Percentiles rank a stretch among this genome's conserved stretches.
Conservation (phyloP, 1,140 invertebrate species). For the Andrena cerasifolii region DNA sequence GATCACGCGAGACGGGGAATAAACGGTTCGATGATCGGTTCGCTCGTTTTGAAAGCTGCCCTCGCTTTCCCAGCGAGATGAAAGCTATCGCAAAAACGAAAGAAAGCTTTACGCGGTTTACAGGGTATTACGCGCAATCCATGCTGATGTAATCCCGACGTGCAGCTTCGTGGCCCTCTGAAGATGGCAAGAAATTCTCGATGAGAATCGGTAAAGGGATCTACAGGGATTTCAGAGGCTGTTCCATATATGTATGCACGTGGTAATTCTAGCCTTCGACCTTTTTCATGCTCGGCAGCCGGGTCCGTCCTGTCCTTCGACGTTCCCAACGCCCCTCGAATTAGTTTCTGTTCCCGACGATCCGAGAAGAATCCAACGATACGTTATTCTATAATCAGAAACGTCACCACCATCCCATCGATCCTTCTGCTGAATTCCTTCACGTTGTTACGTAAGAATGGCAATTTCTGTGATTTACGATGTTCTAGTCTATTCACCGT, state of each 20-base stretch:
- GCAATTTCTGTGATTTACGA: slow-evolving; percentile 35
- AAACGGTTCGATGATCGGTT: not conserved
- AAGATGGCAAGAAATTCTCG: slow-evolving; percentile 49
- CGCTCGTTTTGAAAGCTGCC: slow-evolving; percentile 3
- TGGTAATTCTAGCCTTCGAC: slow-evolving; percentile 23
- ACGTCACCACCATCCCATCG: not conserved
- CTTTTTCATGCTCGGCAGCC: not conserved
- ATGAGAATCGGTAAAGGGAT: slow-evolving; percentile 44
- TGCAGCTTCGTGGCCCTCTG: not conserved
- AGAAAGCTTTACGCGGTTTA: slow-evolving; percentile 47
- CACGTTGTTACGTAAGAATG: not conserved
- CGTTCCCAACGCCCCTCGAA: not conserved
- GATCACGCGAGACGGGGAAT: slow-evolving; percentile 10
- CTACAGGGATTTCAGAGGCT: slow-evolving; percentile 18
- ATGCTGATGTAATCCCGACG: slow-evolving; percentile 43
- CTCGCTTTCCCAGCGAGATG: slow-evolving; percentile 8
- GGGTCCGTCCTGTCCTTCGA: not conserved
- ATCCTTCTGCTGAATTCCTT: not conserved
- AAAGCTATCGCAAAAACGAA: slow-evolving; percentile 34
- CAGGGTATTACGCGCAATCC: slow-evolving; percentile 49
- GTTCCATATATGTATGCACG: slow-evolving; percentile 41
- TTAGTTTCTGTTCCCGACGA: not conserved
- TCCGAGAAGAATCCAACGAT: not conserved
- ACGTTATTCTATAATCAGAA: not conserved
- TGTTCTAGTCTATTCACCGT: not conserved